phyloP scores from a whole-genome alignment of 2,888 invertebrate species.

The Rhamnusium bicolor region DNA sequence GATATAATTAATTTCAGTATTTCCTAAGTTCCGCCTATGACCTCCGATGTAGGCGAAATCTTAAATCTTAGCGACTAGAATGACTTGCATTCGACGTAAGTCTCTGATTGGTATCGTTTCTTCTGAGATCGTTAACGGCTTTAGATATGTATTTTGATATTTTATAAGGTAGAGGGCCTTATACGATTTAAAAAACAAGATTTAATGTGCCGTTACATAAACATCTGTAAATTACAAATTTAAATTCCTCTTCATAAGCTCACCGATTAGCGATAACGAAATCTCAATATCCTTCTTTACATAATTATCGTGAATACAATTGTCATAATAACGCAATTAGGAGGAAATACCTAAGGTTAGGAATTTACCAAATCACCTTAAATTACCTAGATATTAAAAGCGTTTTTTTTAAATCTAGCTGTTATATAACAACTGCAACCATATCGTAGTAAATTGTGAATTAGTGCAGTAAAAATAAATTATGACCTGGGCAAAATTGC shows the following conservation, averaged over 20 bases:
- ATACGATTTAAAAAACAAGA: conserved; percentile 36
- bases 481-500: too few relatives aligned
- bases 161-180: conserved; percentile 50
- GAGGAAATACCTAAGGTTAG: conserved; percentile 31
- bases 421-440: too few relatives aligned
- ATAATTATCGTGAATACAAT: conserved; percentile 42
- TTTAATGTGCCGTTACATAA: conserved; percentile 42
- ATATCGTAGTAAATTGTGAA: neutral
- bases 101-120: conserved; percentile 56
- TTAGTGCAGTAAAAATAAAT: too few relatives aligned
- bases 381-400: too few relatives aligned
- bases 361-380: conserved; percentile 21
- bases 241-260: conserved; percentile 40
- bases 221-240: conserved; percentile 47
- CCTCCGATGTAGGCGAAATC: conserved; percentile 6
- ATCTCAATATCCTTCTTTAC: conserved; percentile 33
- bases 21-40: neutral
- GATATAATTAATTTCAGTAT: neutral
- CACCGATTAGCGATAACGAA: conserved; percentile 27
- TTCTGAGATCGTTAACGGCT: conserved; percentile 56
- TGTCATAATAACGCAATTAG: conserved; percentile 39
- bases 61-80: conserved; percentile 32
- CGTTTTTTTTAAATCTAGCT: too few relatives aligned
- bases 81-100: conserved; percentile 55
- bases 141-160: conserved; percentile 58